phyloP scores from a whole-genome alignment of 2,113 vertebrate genomes.

The Melanotaenia duboulayi region DNA sequence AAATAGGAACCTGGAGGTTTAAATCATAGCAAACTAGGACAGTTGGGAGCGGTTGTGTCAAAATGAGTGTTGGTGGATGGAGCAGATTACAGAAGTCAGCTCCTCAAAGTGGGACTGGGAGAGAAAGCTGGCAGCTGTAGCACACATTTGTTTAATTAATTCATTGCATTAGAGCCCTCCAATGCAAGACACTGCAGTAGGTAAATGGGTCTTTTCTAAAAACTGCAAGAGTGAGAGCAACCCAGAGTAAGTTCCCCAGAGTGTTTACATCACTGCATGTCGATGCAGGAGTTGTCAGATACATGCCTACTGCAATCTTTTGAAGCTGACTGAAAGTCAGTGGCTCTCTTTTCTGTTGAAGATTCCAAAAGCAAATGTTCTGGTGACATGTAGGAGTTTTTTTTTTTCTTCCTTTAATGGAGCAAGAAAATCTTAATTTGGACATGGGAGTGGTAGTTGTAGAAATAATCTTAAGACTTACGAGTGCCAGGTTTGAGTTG shows the following conservation, averaged over 20 bases:
- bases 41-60: too few species aligned
- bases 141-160: neutral
- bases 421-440: too few species aligned
- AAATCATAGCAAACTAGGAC: neutral
- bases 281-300: neutral
- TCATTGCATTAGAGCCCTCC: neutral
- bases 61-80: too few species aligned
- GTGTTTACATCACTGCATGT: neutral
- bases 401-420: too few species aligned
- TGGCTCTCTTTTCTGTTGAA: neutral
- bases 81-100: neutral
- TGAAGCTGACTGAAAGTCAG: neutral
- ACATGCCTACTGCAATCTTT: neutral
- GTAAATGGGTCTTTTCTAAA: neutral
- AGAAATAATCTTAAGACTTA: too few species aligned
- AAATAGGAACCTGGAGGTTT: too few species aligned
- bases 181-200: neutral
- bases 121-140: neutral
- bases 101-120: neutral
- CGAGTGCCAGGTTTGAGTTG: neutral
- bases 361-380: too few species aligned
- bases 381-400: too few species aligned
- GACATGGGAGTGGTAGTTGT: too few species aligned
- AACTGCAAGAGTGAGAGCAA: neutral
- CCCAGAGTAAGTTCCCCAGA: neutral